These are phyloP conservation scores for Anagyrus pseudococci DNA, from an alignment of 2,888 invertebrate genomes.

Conservation along the genomic window DNA sequence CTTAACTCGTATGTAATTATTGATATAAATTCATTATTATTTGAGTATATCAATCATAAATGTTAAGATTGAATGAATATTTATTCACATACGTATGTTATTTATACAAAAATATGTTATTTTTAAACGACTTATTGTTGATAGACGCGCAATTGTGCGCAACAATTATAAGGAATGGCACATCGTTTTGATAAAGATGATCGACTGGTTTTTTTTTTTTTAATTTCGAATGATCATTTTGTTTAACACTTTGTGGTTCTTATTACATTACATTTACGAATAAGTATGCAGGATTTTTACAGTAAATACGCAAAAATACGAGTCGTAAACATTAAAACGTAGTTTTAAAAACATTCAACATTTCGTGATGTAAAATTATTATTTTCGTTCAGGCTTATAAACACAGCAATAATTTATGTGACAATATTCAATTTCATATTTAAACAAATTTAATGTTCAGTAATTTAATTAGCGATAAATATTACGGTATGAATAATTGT, in stretches of 20 bases:
- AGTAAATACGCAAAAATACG: not conserved
- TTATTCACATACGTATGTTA: constrained; percentile 18
- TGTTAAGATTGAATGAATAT: constrained; percentile 32
- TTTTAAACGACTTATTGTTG: constrained; percentile 19
- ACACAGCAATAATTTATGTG: too few species aligned
- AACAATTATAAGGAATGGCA: constrained; percentile 32
- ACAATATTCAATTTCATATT: too few species aligned
- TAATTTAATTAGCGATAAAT: too few species aligned
- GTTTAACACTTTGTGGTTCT: not conserved
- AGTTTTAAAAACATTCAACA: too few species aligned
- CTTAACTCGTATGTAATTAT: constrained; percentile 15
- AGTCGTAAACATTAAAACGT: not conserved
- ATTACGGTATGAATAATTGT: too few species aligned
- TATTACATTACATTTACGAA: not conserved
- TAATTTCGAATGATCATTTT: constrained; percentile 25
- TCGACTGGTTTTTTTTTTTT: constrained; percentile 1
- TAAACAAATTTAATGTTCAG: too few species aligned
- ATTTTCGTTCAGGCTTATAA: too few species aligned
- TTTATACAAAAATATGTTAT: constrained; percentile 32
- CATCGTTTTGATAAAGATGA: constrained; percentile 31
- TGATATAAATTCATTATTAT: constrained; percentile 28
- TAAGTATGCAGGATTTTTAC: not conserved
- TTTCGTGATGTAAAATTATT: too few species aligned
- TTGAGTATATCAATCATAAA: constrained; percentile 31
- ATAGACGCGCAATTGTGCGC: constrained; percentile 18